Evolutionary conservation across 2,888 invertebrate genomes (phyloP).

Genomic region (Coleophora deauratella): DNA sequence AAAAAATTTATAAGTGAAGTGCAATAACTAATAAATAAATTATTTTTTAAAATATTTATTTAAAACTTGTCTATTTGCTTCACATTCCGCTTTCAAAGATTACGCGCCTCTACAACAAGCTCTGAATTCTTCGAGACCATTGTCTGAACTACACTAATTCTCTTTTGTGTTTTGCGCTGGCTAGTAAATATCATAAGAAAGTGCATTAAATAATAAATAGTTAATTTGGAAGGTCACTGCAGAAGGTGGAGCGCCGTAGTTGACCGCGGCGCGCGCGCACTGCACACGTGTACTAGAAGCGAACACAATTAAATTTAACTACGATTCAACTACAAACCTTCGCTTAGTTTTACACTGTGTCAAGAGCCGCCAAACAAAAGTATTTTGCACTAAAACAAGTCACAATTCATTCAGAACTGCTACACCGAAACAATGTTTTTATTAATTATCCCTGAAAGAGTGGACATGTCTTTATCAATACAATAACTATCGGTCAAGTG

Average conservation of each 20-base stretch:
- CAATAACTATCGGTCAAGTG: constrained; percentile 49
- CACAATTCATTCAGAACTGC: neutral
- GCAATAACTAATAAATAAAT: neutral
- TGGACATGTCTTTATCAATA: constrained; percentile 69
- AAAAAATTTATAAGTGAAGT: neutral
- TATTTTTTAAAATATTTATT: too few relatives aligned
- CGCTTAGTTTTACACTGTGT: constrained; percentile 63
- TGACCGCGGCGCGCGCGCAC: constrained; percentile 58
- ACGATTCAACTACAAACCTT: constrained; percentile 46
- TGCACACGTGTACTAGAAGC: constrained; percentile 70
- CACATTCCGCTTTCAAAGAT: too few relatives aligned
- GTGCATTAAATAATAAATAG: constrained; percentile 67
- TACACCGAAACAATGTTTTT: constrained; percentile 42
- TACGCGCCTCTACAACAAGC: too few relatives aligned
- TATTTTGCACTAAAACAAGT: constrained; percentile 1
- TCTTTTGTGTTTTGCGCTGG: constrained; percentile 13
- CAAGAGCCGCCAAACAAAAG: constrained; percentile 23
- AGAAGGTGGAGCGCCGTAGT: constrained; percentile 53
- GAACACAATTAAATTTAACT: constrained; percentile 41
- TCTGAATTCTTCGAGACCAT: neutral
- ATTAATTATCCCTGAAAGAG: constrained; percentile 46
- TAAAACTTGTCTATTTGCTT: too few relatives aligned
- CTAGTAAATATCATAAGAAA: constrained; percentile 64
- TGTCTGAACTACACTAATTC: neutral
- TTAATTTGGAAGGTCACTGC: constrained; percentile 67